Percentiles rank a stretch among this genome's conserved stretches.
These are phyloP conservation scores for Natator depressus DNA, from an alignment of 2,113 vertebrate species.

Conservation along the genomic window DNA sequence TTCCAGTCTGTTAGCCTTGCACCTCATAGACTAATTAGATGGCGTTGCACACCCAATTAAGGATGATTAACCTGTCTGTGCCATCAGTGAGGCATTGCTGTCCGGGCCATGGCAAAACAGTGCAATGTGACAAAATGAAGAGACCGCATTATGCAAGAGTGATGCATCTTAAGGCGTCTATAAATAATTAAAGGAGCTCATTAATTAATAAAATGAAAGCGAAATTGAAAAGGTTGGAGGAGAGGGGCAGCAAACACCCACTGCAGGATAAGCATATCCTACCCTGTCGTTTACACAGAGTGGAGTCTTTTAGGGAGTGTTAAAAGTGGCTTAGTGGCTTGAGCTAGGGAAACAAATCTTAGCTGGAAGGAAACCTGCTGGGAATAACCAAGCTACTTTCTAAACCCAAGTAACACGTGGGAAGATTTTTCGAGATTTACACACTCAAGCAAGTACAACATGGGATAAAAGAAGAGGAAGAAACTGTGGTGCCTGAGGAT, in stretches of 20 bases:
- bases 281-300: conserved; percentile 43
- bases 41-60: background rate
- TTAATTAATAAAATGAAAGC: conserved; percentile 64
- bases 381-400: conserved; percentile 60
- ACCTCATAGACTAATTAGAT: background rate
- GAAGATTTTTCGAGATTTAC: conserved; percentile 66
- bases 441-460: conserved; percentile 43
- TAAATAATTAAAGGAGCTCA: conserved; percentile 61
- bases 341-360: conserved; percentile 66
- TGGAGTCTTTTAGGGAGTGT: conserved; percentile 52
- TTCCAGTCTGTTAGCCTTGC: background rate
- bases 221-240: conserved; percentile 54
- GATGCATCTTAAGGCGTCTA: conserved; percentile 36
- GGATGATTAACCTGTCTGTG: background rate
- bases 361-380: conserved; percentile 41
- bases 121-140: background rate
- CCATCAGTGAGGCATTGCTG: conserved; percentile 9
- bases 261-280: conserved; percentile 45
- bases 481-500: conserved; percentile 18
- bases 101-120: conserved; percentile 1
- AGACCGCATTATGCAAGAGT: conserved; percentile 9
- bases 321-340: conserved; percentile 61
- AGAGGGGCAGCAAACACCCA: conserved; percentile 51
- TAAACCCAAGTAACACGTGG: conserved; percentile 49
- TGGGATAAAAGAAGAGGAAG: background rate